A percentile compares a stretch with the other conserved stretches of the same genome.
phyloP scores from a whole-genome alignment of 2,113 vertebrate species.

The Thalassoma bifasciatum region DNA sequence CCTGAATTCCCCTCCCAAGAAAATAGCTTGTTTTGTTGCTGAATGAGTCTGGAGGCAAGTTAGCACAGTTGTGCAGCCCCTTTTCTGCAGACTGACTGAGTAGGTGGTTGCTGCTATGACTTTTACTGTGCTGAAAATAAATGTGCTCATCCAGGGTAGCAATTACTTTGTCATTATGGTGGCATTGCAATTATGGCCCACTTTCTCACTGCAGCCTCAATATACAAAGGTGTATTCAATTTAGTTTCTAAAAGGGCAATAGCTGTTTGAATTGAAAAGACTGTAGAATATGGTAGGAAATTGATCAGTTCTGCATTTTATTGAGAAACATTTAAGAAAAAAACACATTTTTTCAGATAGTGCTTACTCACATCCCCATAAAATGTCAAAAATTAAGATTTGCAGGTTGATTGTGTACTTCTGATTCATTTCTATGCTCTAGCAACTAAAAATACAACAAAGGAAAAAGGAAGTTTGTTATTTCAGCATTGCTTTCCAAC shows the following conservation, averaged over 20 bases:
- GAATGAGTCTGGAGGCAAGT: slow-evolving; percentile 18
- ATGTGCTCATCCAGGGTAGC: slow-evolving; percentile 59
- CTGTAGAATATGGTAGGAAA: background rate
- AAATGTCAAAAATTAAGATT: background rate
- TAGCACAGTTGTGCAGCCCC: slow-evolving; percentile 32
- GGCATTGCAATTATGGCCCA: slow-evolving; percentile 55
- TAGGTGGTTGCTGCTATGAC: slow-evolving; percentile 59
- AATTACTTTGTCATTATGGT: slow-evolving; percentile 74
- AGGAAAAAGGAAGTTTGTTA: background rate
- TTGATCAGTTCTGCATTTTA: background rate
- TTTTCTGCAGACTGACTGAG: slow-evolving; percentile 39
- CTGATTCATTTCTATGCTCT: background rate
- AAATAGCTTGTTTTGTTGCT: slow-evolving; percentile 37
- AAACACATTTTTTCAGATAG: too few relatives aligned
- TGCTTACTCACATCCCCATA: too few relatives aligned
- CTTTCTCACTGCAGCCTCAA: slow-evolving; percentile 30
- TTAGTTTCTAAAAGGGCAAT: slow-evolving; percentile 22
- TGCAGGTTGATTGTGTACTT: background rate
- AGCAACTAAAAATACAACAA: background rate
- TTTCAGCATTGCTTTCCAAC: background rate
- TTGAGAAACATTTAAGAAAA: too few relatives aligned
- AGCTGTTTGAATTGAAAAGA: background rate
- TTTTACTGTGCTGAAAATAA: slow-evolving; percentile 73
- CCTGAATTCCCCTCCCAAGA: slow-evolving; percentile 26
- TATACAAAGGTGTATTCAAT: slow-evolving; percentile 17